Evolutionary conservation across 2,113 vertebrate species (phyloP).

Genomic region (Nymphicus hollandicus): DNA sequence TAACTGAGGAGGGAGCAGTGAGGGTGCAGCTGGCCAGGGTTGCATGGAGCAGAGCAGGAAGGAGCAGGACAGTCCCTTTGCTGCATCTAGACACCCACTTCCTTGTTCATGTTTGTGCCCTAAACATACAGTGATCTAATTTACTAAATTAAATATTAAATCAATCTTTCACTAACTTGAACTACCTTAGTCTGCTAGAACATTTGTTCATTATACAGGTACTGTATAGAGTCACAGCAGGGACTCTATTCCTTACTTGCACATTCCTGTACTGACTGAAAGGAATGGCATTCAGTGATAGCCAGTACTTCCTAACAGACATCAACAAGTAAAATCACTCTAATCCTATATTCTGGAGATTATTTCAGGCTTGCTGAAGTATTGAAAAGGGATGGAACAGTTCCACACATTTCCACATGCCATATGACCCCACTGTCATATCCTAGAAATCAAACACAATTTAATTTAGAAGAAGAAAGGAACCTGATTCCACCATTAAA

Average conservation of each 20-base stretch:
- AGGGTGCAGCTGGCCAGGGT: neutral
- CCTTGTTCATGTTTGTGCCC: neutral
- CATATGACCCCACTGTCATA: neutral
- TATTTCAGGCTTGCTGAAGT: neutral
- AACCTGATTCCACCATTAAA: neutral
- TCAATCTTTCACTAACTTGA: neutral
- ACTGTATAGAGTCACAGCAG: neutral
- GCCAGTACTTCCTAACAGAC: neutral
- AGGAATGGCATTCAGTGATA: neutral
- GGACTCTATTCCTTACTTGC: neutral
- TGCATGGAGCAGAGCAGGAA: rapidly evolving
- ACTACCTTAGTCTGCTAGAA: neutral
- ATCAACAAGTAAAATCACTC: neutral
- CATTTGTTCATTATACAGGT: neutral
- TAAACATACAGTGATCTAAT: neutral
- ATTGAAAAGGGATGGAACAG: neutral
- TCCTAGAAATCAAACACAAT: neutral
- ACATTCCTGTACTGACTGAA: neutral
- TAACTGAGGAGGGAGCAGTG: rapidly evolving
- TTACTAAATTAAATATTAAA: neutral
- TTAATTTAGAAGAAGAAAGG: neutral
- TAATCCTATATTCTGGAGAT: neutral
- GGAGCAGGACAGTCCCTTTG: rapidly evolving
- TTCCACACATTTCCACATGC: neutral
- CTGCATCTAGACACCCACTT: neutral